Base-by-base conservation (phyloP, 2,888 invertebrate genomes). In the Cordylochernes scorpioides region DNA sequence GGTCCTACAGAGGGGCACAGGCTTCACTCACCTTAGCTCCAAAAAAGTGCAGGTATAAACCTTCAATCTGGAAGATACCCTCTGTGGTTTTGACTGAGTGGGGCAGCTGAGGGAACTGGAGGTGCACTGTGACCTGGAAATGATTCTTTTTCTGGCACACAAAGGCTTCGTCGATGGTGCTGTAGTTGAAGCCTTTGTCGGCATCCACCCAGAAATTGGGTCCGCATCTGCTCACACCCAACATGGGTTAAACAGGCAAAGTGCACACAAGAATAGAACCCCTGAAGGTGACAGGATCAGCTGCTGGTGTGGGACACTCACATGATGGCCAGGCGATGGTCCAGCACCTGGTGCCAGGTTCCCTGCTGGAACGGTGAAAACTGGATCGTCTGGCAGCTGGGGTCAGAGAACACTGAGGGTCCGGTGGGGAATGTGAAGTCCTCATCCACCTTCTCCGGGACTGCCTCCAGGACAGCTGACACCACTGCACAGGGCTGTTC, bases 81-180 rank as follows among this genome's bases (percentile, higher is more conserved):
- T 84, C 80, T 3, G 68, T 59, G 1, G 78, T 77, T 52, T 77
- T 74, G 3, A 86, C 77, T 48, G 80, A 88, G 39, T 75, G 73
- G 0, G 84, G 73, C 34, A 77, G 74, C 0, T 80, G 78, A 44
- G 71, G 64, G 22, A 78, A 60, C 47, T 72, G 72, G 6, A 71
- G 67, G 52, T 78, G 77, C 49, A 74, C 75, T 29, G 78, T 78
- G 40, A 78, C 71, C 64, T 80, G 62, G 58, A 94, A 97, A 54
- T 97, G 94, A 54, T 97, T 97, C 56, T 97, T 97, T 63, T 97
- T 97, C 62, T 97, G 94, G 53, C 94, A 94, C 24, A 97, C 91
- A 52, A 91, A 94, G 0, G 94, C 82, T 46, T 91, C 88, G 53
- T 97, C 94, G 9, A 82, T 75, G 49, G 77, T 74, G 3, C 88